Conservation (phyloP, 2,888 invertebrate genomes). For the Nipponacmea schrenckii region DNA sequence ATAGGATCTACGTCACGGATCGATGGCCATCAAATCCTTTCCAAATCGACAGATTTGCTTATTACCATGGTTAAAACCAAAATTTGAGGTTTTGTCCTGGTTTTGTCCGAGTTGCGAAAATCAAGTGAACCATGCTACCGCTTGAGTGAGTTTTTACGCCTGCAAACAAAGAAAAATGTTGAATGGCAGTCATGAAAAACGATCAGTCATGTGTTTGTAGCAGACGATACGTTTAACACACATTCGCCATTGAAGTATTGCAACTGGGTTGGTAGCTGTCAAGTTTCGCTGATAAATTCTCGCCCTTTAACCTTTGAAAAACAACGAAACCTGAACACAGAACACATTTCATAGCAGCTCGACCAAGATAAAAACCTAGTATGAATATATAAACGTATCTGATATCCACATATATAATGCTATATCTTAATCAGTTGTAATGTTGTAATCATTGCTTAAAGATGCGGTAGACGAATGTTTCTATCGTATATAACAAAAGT, state of each 20-base stretch:
- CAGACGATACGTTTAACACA: constrained; percentile 22
- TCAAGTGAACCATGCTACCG: constrained; percentile 6
- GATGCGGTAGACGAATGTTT: too few species aligned
- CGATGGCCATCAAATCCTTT: constrained; percentile 1
- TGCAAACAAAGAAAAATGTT: too few species aligned
- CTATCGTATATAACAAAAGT: too few species aligned
- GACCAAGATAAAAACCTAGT: too few species aligned
- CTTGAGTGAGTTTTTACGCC: not conserved
- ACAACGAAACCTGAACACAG: too few species aligned
- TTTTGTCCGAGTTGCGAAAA: constrained; percentile 8
- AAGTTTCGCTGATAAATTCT: constrained; percentile 23
- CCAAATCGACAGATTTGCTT: constrained; percentile 6
- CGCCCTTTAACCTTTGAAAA: constrained; percentile 19
- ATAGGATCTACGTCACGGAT: constrained; percentile 26
- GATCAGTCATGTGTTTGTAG: constrained; percentile 18
- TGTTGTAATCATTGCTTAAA: too few species aligned
- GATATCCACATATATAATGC: too few species aligned
- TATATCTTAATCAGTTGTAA: too few species aligned
- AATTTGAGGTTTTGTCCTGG: constrained; percentile 5
- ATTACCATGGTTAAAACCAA: constrained; percentile 7
- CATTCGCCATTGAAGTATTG: constrained; percentile 17
- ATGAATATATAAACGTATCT: too few species aligned
- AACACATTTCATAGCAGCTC: too few species aligned
- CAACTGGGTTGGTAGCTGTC: constrained; percentile 20
- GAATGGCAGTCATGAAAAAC: constrained; percentile 13